Evolutionary conservation across 2,113 vertebrate species (phyloP), one percentile per base, ranked within the genome.

Genomic region (Micronisus gabar): DNA sequence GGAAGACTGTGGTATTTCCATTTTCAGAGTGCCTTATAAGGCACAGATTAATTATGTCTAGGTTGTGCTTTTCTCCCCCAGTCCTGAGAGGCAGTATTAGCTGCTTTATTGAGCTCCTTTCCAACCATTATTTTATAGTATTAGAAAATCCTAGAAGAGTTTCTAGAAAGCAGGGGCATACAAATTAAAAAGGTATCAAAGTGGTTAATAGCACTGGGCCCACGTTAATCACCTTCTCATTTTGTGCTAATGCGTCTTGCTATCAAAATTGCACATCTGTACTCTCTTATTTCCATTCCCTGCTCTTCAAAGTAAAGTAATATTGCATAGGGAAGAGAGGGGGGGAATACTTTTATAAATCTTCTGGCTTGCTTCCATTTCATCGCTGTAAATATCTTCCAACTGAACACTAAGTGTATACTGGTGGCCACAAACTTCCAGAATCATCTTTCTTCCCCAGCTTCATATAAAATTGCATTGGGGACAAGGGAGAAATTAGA

Each of bases 41-140:
- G 71, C 56, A 63, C 65, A 86, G 59, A 91, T 94, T 86, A 95
- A 71, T 86, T 81, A 1, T 81, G 89, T 96, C 89, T 95, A 94
- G 93, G 81, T 81, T 9, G 1, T 94, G 30, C 58, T 93, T 93
- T 94, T 89, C 21, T 87, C 52, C 15, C 45, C 27, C 15, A 34
- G 47, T 75, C 62, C 19, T 87, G 76, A 87, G 72, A 76, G 47
- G 16, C 26, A 75, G 40, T 71, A 59, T 81, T 95, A 79, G 50
- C 38, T 84, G 86, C 83, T 93, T 89, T 74, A 84, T 68, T 71
- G 78, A 95, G 26, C 56, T 93, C 10, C 47, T 89, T 94, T 91
- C 66, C 66, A 90, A 45, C 65, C 21, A 19, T 68, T 68, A 65
- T 85, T 85, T 88, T 88, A 59, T 25, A 72, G 66, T 67, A 53